Evolutionary conservation across 2,113 vertebrate species (phyloP), one percentile per base, ranked within the genome.

Genomic region (Tangachromis dhanisi): DNA sequence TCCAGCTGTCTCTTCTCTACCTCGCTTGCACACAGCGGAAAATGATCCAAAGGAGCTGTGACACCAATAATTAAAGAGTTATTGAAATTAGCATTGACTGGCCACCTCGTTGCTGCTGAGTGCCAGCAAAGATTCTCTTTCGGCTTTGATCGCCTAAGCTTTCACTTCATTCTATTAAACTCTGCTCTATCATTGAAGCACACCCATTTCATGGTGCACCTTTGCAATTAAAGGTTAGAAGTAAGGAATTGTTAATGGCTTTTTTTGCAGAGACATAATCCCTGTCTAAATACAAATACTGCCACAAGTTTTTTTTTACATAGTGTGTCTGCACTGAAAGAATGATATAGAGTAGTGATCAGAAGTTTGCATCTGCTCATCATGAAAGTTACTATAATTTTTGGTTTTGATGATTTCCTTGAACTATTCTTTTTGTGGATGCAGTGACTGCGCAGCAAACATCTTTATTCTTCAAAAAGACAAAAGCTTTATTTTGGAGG

Each of bases 41-140:
- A 87, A 81, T 90, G 88, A 94, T 94, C 90, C 89, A 91, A 94
- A 95, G 85, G 82, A 92, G 90, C 88, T 63, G 68, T 81, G 93
- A 91, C 93, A 93, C 88, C 83, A 88, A 86, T 92, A 94, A 95
- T 95, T 94, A 95, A 92, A 93, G 91, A 92, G 88, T 94, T 93
- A 93, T 90, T 92, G 89, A 93, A 94, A 94, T 95, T 90, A 93
- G 90, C 91, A 92, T 91, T 82, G 93, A 94, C 86, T 93, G 89
- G 87, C 85, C 95, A 84, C 90, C 86, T 87, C 76, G 89, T 86
- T 90, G 89, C 88, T 71, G 78, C 85, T 51, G 76, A 84, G 86
- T 63, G 89, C 92, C 92, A 87, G 91, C 61, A 31, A 90, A 93
- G 90, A 91, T 81, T 68, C 87, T 53, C 83, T 54, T 66, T 53